Conservation (phyloP, 2,888 invertebrate genomes). For the Phragmatobia fuliginosa region DNA sequence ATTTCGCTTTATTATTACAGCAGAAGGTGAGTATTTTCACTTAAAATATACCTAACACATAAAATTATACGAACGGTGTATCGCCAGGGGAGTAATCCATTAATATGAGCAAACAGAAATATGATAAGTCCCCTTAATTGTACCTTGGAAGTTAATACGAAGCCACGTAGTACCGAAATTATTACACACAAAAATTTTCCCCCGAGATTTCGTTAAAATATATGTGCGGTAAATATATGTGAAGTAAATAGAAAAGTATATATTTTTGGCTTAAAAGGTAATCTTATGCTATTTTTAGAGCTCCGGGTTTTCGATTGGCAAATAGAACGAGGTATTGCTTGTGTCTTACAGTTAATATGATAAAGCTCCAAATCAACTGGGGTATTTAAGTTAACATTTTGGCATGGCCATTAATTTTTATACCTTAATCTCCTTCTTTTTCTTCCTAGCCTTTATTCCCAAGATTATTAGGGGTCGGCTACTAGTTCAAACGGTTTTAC, state of each 20-base stretch:
- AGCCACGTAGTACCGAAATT: conserved; percentile 13
- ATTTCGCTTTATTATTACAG: neutral
- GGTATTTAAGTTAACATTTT: neutral
- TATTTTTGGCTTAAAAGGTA: neutral
- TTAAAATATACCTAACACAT: neutral
- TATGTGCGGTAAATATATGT: neutral
- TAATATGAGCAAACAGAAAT: conserved; percentile 34
- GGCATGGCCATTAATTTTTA: too few relatives aligned
- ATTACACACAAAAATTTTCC: conserved; percentile 8
- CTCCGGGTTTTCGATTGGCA: neutral
- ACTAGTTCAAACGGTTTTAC: too few relatives aligned
- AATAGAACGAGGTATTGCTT: neutral
- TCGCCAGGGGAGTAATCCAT: conserved; percentile 37
- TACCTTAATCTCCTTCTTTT: too few relatives aligned
- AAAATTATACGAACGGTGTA: neutral
- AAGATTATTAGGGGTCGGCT: too few relatives aligned
- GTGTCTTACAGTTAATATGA: neutral
- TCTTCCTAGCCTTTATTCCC: too few relatives aligned
- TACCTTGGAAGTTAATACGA: conserved; percentile 23
- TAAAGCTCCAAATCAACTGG: neutral
- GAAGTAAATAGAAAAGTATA: neutral
- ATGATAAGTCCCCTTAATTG: conserved; percentile 38
- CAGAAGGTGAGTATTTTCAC: neutral
- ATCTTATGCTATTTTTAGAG: neutral
- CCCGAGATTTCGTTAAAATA: conserved; percentile 4